A percentile compares a stretch with the other conserved stretches of the same genome.
These are phyloP conservation scores for Agrochola circellaris DNA, from an alignment of 2,888 invertebrate species.

Conservation along the genomic window DNA sequence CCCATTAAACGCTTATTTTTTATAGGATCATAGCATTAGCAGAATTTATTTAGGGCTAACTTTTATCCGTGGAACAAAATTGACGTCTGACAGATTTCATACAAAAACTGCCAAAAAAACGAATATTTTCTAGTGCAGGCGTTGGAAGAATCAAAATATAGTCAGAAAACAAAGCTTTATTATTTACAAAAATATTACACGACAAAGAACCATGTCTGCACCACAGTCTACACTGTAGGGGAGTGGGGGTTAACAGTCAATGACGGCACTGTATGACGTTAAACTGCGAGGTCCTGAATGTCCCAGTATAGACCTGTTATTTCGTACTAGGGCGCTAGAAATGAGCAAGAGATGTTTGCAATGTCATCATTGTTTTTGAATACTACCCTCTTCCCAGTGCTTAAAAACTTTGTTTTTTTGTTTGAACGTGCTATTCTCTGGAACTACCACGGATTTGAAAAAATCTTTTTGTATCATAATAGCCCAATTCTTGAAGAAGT, in stretches of 20 bases:
- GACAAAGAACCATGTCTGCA: background rate
- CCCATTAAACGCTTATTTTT: too few relatives aligned
- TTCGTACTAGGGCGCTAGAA: background rate
- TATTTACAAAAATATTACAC: background rate
- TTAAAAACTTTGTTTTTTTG: too few relatives aligned
- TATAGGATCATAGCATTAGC: too few relatives aligned
- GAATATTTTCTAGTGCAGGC: background rate
- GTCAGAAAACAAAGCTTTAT: background rate
- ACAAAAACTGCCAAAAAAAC: background rate
- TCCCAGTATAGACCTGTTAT: background rate
- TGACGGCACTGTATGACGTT: background rate
- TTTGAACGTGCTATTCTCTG: background rate
- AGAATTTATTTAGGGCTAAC: too few relatives aligned
- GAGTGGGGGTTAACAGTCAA: background rate
- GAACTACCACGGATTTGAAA: background rate
- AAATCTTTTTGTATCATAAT: too few relatives aligned
- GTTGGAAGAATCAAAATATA: background rate
- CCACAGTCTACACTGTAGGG: background rate
- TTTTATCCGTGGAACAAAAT: background rate
- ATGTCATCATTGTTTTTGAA: background rate
- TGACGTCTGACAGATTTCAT: background rate
- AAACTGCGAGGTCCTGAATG: background rate
- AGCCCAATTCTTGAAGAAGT: too few relatives aligned
- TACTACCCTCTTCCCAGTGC: background rate
- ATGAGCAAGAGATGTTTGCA: background rate